Evolutionary conservation across 2,888 invertebrate species (phyloP).

Genomic region (Eupithecia inturbata): DNA sequence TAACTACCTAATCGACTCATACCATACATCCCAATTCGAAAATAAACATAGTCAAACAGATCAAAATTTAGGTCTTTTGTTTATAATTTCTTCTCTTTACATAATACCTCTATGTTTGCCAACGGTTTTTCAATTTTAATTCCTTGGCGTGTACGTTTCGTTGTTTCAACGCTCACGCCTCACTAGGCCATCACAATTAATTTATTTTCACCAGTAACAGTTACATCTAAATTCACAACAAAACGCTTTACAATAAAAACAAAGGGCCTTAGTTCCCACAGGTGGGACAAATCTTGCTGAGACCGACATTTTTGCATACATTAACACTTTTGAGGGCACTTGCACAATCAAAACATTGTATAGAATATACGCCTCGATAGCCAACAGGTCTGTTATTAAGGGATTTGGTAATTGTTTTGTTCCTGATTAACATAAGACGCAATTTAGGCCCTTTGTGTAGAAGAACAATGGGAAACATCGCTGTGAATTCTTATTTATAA

Average conservation of each 20-base stretch:
- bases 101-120: neutral
- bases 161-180: constrained; percentile 13
- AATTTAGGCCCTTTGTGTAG: constrained; percentile 43
- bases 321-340: constrained; percentile 58
- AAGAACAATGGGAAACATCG: constrained; percentile 30
- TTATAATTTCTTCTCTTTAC: neutral
- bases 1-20: neutral
- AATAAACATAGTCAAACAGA: neutral
- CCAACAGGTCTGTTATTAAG: constrained; percentile 62
- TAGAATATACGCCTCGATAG: constrained; percentile 62
- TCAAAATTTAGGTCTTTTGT: neutral
- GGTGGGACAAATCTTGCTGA: constrained; percentile 55
- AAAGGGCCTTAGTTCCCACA: constrained; percentile 55
- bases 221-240: constrained; percentile 38
- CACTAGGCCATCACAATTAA: constrained; percentile 25
- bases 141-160: neutral
- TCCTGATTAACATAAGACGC: constrained; percentile 53
- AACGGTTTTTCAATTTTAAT: constrained; percentile 5
- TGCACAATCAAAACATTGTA: constrained; percentile 71
- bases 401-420: constrained; percentile 59
- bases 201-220: constrained; percentile 35
- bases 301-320: constrained; percentile 62
- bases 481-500: constrained; percentile 3
- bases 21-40: neutral
- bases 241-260: constrained; percentile 49